phyloP scores from a whole-genome alignment of 2,113 vertebrate genomes.

The cattle (Bos taurus) region DNA sequence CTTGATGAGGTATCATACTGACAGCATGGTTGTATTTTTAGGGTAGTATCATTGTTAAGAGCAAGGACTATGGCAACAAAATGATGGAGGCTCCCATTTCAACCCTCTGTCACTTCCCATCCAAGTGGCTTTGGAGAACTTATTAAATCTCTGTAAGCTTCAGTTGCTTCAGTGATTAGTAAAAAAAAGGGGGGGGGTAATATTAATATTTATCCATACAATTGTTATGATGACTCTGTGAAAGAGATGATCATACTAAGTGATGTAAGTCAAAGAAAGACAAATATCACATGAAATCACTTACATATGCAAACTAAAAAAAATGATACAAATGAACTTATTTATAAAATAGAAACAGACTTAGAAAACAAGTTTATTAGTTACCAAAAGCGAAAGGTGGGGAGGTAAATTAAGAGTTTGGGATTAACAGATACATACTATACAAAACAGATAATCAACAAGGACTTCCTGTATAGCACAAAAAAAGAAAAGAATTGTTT shows the following conservation, averaged over 20 bases:
- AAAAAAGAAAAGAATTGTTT: background rate
- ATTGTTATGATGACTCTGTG: background rate
- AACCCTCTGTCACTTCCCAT: background rate
- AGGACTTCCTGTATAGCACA: background rate
- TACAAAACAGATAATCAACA: background rate
- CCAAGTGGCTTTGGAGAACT: background rate
- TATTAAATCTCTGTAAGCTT: background rate
- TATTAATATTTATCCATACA: background rate
- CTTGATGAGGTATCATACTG: background rate
- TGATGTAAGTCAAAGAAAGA: background rate
- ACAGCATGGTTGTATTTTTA: background rate
- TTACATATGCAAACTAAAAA: background rate
- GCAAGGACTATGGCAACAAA: background rate
- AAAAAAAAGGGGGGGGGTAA: background rate
- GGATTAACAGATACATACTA: background rate
- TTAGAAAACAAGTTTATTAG: background rate
- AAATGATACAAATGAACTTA: background rate
- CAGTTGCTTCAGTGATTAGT: background rate
- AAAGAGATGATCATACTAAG: background rate
- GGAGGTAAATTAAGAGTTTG: background rate
- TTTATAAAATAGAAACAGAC: background rate
- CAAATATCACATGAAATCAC: background rate
- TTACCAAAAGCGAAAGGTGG: background rate
- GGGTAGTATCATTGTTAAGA: background rate
- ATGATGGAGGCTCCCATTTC: background rate